These are phyloP conservation scores for Crossocerus cetratus DNA, from an alignment of 2,888 invertebrate genomes.

Conservation along the genomic window DNA sequence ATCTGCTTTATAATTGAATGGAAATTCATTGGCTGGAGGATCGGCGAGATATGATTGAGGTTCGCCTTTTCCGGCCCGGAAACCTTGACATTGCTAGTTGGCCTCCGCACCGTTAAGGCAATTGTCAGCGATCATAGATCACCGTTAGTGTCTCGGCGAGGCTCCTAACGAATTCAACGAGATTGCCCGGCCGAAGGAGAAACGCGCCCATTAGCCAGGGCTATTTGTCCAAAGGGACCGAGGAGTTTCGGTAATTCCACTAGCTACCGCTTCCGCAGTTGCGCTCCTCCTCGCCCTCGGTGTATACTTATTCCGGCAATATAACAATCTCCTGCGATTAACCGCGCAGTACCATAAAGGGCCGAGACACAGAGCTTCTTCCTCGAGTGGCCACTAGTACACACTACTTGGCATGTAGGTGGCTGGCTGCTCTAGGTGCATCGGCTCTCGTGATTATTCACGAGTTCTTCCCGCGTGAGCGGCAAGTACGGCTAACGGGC, in stretches of 20 bases:
- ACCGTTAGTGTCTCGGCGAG: conserved; percentile 22
- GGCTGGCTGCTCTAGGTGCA: too few species aligned
- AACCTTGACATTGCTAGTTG: conserved; percentile 46
- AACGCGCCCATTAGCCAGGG: conserved; percentile 20
- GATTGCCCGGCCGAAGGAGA: conserved; percentile 40
- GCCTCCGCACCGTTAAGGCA: conserved; percentile 6
- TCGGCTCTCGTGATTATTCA: too few species aligned
- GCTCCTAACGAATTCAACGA: conserved; percentile 28
- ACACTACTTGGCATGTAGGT: too few species aligned
- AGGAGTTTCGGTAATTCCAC: conserved; percentile 18
- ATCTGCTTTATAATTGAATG: too few species aligned
- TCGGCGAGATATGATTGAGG: conserved; percentile 12
- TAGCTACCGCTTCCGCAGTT: conserved; percentile 12
- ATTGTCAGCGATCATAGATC: conserved; percentile 15
- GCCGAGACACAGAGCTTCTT: too few species aligned
- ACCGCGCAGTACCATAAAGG: neutral
- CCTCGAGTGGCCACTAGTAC: too few species aligned
- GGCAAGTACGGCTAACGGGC: neutral
- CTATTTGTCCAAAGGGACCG: conserved; percentile 28
- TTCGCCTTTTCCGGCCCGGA: neutral
- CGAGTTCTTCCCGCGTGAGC: neutral
- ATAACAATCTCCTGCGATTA: neutral
- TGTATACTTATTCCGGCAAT: neutral
- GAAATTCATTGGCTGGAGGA: neutral
- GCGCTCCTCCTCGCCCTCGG: conserved; percentile 8